phyloP scores from a whole-genome alignment of 2,888 invertebrate genomes.

The Heliconius aoede region DNA sequence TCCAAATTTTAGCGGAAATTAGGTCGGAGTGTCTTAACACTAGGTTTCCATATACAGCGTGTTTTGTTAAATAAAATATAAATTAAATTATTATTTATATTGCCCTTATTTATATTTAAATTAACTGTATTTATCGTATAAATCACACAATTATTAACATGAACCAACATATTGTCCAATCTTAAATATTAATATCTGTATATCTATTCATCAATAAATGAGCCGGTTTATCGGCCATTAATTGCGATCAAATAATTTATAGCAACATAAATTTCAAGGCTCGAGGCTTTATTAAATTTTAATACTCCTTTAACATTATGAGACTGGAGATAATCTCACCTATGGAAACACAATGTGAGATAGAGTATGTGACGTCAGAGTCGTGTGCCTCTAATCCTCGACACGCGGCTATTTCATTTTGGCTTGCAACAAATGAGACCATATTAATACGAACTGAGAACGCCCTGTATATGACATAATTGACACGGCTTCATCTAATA shows the following conservation, averaged over 20 bases:
- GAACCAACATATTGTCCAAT: neutral
- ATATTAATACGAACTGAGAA: conserved; percentile 71
- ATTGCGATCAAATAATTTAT: conserved; percentile 73
- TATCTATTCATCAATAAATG: conserved; percentile 58
- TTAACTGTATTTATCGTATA: neutral
- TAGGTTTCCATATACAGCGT: too few relatives aligned
- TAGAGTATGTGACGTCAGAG: conserved; percentile 53
- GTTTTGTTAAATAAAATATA: too few relatives aligned
- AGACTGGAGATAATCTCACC: conserved; percentile 38
- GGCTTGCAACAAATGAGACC: conserved; percentile 73
- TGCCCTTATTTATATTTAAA: conserved; percentile 10
- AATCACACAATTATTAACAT: conserved; percentile 1
- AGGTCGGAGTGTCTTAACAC: too few relatives aligned
- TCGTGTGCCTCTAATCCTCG: conserved; percentile 67
- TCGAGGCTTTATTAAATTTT: conserved; percentile 67
- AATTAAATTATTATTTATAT: neutral
- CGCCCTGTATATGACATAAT: conserved; percentile 65
- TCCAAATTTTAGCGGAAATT: too few relatives aligned
- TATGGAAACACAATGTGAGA: conserved; percentile 37
- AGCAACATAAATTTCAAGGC: conserved; percentile 65
- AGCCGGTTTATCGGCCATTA: conserved; percentile 59
- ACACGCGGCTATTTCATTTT: conserved; percentile 79
- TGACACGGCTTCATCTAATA: conserved; percentile 76
- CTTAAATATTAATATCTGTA: conserved; percentile 33
- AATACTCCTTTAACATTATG: conserved; percentile 53